Percentiles rank a stretch among this genome's conserved stretches.
Conservation (phyloP, 1,140 invertebrate species). For the Drosophila navojoa region DNA sequence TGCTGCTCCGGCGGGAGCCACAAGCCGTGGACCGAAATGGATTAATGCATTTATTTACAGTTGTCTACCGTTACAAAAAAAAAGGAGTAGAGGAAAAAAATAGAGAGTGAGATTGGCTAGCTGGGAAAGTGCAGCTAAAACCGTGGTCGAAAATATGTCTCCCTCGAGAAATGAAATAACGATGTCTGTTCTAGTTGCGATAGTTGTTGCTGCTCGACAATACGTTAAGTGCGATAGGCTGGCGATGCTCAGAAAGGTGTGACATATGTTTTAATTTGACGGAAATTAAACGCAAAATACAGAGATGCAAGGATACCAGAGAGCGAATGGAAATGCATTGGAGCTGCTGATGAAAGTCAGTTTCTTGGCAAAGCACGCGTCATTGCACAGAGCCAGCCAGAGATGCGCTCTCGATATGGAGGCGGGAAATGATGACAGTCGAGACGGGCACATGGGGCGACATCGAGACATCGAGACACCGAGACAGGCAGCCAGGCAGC, state of each 20-base stretch:
- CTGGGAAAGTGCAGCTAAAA: neutral
- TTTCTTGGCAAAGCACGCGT: slow-evolving; percentile 63
- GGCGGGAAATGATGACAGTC: slow-evolving; percentile 3
- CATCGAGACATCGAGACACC: too few species aligned
- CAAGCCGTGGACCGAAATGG: slow-evolving; percentile 21
- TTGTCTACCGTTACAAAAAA: slow-evolving; percentile 6
- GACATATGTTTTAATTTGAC: slow-evolving; percentile 69
- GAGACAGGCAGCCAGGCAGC: neutral
- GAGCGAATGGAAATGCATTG: slow-evolving; percentile 11
- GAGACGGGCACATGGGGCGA: neutral
- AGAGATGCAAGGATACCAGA: slow-evolving; percentile 16
- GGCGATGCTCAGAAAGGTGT: slow-evolving; percentile 9
- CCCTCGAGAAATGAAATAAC: slow-evolving; percentile 32
- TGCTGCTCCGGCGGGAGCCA: slow-evolving; percentile 5
- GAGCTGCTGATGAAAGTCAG: slow-evolving; percentile 45
- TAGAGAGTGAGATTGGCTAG: too few species aligned
- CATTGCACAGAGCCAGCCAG: slow-evolving; percentile 50
- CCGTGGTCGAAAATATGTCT: slow-evolving; percentile 43
- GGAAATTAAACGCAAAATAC: slow-evolving; percentile 62
- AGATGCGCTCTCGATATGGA: neutral
- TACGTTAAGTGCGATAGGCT: slow-evolving; percentile 29
- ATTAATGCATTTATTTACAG: slow-evolving; percentile 30
- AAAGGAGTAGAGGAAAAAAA: neutral
- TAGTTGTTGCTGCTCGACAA: slow-evolving; percentile 7
- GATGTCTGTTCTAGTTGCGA: neutral